These are phyloP conservation scores for Brachyrhaphis roseni DNA, from an alignment of 2,797 vertebrate species.

Conservation along the genomic window DNA sequence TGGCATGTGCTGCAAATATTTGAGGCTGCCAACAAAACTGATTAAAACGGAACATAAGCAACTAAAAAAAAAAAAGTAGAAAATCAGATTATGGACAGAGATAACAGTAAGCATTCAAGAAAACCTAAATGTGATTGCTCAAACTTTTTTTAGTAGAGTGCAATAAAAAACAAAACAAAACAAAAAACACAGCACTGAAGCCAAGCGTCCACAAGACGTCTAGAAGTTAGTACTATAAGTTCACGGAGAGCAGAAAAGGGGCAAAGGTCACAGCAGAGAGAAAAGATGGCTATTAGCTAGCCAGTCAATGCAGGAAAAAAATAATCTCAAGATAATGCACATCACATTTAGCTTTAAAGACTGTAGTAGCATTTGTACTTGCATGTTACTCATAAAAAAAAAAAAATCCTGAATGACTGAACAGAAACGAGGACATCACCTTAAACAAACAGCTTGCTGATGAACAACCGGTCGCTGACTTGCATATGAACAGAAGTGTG, in stretches of 20 bases:
- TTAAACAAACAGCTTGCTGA: slow-evolving; percentile 66
- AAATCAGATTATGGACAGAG: slow-evolving; percentile 79
- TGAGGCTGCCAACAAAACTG: slow-evolving; percentile 85
- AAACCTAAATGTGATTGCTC: slow-evolving; percentile 75
- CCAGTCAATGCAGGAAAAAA: slow-evolving; percentile 80
- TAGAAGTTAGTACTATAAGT: slow-evolving; percentile 90
- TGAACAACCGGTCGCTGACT: slow-evolving; percentile 28
- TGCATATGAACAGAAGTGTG: slow-evolving; percentile 30
- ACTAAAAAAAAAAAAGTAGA: slow-evolving; percentile 88
- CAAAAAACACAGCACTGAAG: slow-evolving; percentile 93
- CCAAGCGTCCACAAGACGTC: slow-evolving; percentile 94
- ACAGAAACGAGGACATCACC: slow-evolving; percentile 72
- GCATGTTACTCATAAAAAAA: slow-evolving; percentile 56
- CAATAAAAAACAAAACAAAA: slow-evolving; percentile 86
- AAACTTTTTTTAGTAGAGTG: slow-evolving; percentile 83
- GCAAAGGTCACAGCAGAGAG: slow-evolving; percentile 85
- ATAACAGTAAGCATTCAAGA: slow-evolving; percentile 80
- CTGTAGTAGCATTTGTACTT: slow-evolving; percentile 74
- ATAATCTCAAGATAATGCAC: slow-evolving; percentile 79
- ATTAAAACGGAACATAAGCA: slow-evolving; percentile 85
- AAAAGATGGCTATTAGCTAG: slow-evolving; percentile 81
- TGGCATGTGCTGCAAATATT: slow-evolving; percentile 72
- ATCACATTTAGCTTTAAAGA: slow-evolving; percentile 84
- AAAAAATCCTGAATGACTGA: slow-evolving; percentile 66
- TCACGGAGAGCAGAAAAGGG: slow-evolving; percentile 86